Base-by-base conservation (phyloP, 2,797 vertebrate genomes). In the Oophaga sylvatica region DNA sequence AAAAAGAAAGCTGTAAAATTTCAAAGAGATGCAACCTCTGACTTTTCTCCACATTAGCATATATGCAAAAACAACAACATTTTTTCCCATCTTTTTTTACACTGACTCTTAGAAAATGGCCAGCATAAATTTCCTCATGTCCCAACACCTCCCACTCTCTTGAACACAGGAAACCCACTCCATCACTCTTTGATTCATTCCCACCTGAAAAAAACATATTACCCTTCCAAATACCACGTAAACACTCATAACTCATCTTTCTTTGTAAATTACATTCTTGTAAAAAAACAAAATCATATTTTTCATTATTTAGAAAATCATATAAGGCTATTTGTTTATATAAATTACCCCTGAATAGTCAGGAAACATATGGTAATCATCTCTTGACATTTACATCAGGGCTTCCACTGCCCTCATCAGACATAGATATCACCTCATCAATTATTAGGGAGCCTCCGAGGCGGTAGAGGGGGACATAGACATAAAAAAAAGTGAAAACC, bases 21-120 rank as follows among this genome's bases (percentile, higher is more conserved):
- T 63, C 62, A n/a, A 63, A 63, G 0, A n/a, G 0, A 5, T 63
- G 6, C 2, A 9, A 6, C 2, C 62, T 63, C 22, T 22, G 2
- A 10, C 22, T 22, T 63, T 63, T 63, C n/a, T 2, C 62, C 9
- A 22, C n/a, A n/a, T 63, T 2, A 9, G 20, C 62, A 63, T 63
- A 22, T 0, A 22, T 11, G n/a, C 62, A n/a, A n/a, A 63, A 63
- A 10, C 20, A 63, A 6, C n/a, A 10, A 7, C 22, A 0, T 11
- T n/a, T 63, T 2, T 10, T 9, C 22, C 11, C 11, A 9, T 9
- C 20, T n/a, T n/a, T n/a, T 63, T 22, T n/a, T 2, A 63, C 62
- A 7, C 9, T 7, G 1, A 63, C 20, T 22, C 6, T 63, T 2
- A 63, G 13, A 0, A n/a, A 2, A 2, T 20, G 2, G 0, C 5